A percentile compares a stretch with the other conserved stretches of the same genome.
These are phyloP conservation scores for Micropoecilia bifurca DNA, from an alignment of 2,797 vertebrate species.

Conservation along the genomic window DNA sequence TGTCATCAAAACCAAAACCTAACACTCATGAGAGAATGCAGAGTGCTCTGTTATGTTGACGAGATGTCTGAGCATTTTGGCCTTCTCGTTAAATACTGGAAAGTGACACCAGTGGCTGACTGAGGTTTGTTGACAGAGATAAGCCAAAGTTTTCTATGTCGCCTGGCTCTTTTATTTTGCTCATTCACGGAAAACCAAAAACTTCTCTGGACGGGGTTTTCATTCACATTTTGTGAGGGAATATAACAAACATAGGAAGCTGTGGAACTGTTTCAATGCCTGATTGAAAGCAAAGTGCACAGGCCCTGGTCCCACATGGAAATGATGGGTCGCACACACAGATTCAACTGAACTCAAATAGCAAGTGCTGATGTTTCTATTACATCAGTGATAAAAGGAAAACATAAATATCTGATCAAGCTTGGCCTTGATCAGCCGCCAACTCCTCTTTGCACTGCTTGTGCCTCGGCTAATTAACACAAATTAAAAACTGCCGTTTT, in stretches of 20 bases:
- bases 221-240: background rate
- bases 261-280: background rate
- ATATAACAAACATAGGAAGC: background rate
- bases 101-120: background rate
- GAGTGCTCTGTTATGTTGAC: slow-evolving; percentile 8
- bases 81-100: background rate
- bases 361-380: background rate
- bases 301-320: slow-evolving; percentile 1
- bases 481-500: slow-evolving; percentile 4
- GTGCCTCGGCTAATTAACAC: background rate
- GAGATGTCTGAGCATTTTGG: background rate
- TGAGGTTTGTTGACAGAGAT: background rate
- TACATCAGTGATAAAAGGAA: background rate
- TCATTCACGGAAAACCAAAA: background rate
- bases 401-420: background rate
- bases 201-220: background rate
- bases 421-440: slow-evolving; percentile 2
- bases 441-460: background rate
- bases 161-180: background rate
- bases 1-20: slow-evolving; percentile 3
- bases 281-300: background rate
- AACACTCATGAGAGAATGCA: background rate
- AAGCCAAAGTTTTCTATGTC: background rate
- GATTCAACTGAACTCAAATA: background rate
- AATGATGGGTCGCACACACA: background rate